These are phyloP conservation scores for Phthorimaea operculella DNA, from an alignment of 1,140 invertebrate species.

Conservation along the genomic window DNA sequence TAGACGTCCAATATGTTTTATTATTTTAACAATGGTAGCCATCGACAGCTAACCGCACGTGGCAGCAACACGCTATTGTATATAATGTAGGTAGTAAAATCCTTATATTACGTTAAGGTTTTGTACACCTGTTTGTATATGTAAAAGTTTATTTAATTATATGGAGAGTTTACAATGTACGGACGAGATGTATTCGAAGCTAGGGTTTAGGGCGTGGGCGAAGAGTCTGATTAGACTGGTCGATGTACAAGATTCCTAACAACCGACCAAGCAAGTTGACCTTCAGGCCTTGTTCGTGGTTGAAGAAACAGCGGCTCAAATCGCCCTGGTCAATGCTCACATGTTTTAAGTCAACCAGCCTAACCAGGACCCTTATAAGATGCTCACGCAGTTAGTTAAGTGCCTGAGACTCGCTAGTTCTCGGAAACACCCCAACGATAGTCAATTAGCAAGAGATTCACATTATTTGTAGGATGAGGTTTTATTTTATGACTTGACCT, in stretches of 20 bases:
- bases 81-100: conserved; percentile 41
- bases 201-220: conserved; percentile 10
- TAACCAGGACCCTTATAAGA: too few species aligned
- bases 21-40: too few species aligned
- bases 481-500: conserved; percentile 33
- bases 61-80: conserved; percentile 37
- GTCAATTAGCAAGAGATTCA: conserved; percentile 60
- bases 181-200: conserved; percentile 38
- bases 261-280: too few species aligned
- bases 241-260: too few species aligned
- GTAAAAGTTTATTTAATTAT: conserved; percentile 62
- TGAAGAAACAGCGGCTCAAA: too few species aligned
- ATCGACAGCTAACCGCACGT: neutral
- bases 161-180: conserved; percentile 39
- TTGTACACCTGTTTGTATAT: conserved; percentile 61
- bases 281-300: too few species aligned
- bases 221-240: too few species aligned
- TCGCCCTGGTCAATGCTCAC: too few species aligned
- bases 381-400: conserved; percentile 33
- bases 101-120: conserved; percentile 43
- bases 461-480: conserved; percentile 45
- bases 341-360: too few species aligned
- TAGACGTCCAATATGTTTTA: too few species aligned
- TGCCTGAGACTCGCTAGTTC: conserved; percentile 37
- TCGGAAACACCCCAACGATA: conserved; percentile 65